These are phyloP conservation scores for Cacatua alba DNA, from an alignment of 2,113 vertebrate species.

Conservation along the genomic window DNA sequence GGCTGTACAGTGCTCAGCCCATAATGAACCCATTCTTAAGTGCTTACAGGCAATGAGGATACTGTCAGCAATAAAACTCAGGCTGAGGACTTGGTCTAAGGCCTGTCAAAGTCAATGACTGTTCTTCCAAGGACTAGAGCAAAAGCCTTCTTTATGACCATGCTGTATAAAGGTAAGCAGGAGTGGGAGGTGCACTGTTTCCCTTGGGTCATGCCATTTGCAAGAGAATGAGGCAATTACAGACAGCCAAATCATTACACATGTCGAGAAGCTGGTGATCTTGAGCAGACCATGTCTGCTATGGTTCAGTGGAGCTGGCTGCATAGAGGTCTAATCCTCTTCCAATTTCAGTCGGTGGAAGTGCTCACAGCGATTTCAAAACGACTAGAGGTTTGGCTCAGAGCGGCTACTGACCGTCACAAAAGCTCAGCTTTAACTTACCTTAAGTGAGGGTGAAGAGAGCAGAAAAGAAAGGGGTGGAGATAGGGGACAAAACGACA, in stretches of 20 bases:
- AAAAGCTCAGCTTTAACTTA: neutral
- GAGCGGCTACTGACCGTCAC: neutral
- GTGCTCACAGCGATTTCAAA: neutral
- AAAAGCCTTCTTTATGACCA: neutral
- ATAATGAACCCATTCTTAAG: neutral
- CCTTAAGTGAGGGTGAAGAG: neutral
- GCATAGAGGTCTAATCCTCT: conserved; percentile 21
- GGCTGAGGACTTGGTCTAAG: neutral
- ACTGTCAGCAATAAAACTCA: neutral
- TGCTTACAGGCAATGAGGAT: neutral
- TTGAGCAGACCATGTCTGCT: neutral
- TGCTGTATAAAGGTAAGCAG: neutral
- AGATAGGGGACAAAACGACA: neutral
- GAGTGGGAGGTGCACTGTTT: neutral
- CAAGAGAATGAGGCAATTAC: neutral
- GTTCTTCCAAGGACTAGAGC: neutral
- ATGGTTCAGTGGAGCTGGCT: neutral
- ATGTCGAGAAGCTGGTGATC: neutral
- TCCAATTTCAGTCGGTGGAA: neutral
- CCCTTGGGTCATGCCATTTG: neutral
- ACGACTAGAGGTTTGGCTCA: neutral
- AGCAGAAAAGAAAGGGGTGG: neutral
- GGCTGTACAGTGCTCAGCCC: neutral
- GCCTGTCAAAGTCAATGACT: neutral
- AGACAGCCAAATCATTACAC: neutral